These are phyloP conservation scores for Notoglanidium macrostoma DNA, from an alignment of 2,797 vertebrate genomes.

Conservation along the genomic window DNA sequence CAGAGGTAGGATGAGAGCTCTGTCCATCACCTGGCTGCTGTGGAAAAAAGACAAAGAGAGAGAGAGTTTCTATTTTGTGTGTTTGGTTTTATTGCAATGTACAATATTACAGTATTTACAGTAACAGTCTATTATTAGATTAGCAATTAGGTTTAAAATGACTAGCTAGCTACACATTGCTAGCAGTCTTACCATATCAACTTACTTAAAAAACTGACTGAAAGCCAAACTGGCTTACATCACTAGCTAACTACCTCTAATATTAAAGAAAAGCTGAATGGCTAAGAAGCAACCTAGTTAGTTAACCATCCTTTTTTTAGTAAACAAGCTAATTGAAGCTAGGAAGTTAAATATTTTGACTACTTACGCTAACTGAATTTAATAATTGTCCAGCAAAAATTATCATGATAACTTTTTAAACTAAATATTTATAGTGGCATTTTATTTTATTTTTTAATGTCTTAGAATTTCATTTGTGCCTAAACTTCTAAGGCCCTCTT, in stretches of 20 bases:
- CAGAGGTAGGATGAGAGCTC: slow-evolving; percentile 68
- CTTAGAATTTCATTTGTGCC: too few relatives aligned
- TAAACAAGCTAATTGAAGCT: neutral
- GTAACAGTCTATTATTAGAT: neutral
- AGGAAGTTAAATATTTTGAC: neutral
- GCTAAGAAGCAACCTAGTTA: neutral
- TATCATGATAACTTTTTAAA: neutral
- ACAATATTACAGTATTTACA: neutral
- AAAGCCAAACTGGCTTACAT: neutral
- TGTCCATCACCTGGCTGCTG: slow-evolving; percentile 80
- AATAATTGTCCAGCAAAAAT: neutral
- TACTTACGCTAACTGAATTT: neutral
- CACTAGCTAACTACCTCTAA: neutral
- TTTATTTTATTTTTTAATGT: neutral
- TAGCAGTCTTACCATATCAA: neutral
- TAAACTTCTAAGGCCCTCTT: too few relatives aligned
- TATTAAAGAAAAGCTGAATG: neutral
- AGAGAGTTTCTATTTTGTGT: neutral
- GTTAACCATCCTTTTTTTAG: neutral
- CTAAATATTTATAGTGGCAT: neutral
- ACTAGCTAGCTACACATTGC: neutral
- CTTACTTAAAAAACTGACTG: neutral
- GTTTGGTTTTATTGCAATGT: neutral
- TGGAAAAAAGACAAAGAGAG: neutral
- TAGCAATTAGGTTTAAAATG: neutral